A percentile compares a stretch with the other conserved stretches of the same genome.
These are phyloP conservation scores for Cotesia vestalis DNA, from an alignment of 1,140 invertebrate genomes.

Conservation along the genomic window DNA sequence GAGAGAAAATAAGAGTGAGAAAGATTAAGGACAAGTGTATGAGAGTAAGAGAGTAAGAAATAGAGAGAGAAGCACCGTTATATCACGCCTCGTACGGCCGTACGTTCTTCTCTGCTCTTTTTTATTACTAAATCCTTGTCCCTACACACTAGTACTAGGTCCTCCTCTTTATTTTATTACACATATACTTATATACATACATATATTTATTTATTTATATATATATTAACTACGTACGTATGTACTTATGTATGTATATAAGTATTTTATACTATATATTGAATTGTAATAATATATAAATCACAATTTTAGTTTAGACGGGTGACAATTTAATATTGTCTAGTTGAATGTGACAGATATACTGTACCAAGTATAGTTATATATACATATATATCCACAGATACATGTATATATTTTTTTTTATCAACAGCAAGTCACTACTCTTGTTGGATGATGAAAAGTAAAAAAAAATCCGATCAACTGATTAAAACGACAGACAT, in stretches of 20 bases:
- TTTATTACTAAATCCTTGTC: too few species aligned
- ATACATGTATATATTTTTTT: neutral
- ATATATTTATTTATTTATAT: too few species aligned
- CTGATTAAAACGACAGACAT: slow-evolving; percentile 33
- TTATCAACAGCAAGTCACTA: neutral
- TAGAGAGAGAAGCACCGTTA: slow-evolving; percentile 49
- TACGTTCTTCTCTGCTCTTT: slow-evolving; percentile 27
- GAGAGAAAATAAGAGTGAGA: slow-evolving; percentile 18
- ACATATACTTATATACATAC: too few species aligned
- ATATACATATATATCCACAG: too few species aligned
- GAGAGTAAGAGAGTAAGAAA: slow-evolving; percentile 34
- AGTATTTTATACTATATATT: too few species aligned
- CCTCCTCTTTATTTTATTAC: neutral
- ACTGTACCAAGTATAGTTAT: neutral
- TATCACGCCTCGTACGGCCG: slow-evolving; percentile 46
- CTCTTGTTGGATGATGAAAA: neutral
- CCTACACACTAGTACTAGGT: neutral
- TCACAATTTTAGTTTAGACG: too few species aligned
- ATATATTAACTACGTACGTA: too few species aligned
- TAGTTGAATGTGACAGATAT: too few species aligned
- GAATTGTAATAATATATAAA: too few species aligned
- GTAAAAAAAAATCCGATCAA: slow-evolving; percentile 15
- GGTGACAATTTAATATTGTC: too few species aligned
- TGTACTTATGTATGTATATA: too few species aligned
- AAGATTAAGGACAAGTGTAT: slow-evolving; percentile 15